Evolutionary conservation across 2,797 vertebrate genomes (phyloP).

Genomic region (Tapera naevia): DNA sequence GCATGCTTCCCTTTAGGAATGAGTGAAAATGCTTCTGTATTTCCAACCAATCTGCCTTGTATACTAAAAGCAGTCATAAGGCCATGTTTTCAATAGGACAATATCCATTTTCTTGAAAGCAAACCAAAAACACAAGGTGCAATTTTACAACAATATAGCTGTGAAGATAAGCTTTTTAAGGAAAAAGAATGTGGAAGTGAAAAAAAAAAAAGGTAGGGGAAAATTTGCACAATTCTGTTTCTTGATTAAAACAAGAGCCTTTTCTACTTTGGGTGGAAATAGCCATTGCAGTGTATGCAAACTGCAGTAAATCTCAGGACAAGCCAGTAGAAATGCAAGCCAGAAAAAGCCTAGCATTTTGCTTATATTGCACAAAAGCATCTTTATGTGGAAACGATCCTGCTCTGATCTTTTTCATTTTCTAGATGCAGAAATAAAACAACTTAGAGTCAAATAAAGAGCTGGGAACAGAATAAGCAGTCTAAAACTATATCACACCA

Average conservation of each 20-base stretch:
- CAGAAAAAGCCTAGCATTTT: background rate
- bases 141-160: background rate
- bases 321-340: background rate
- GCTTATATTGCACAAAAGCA: background rate
- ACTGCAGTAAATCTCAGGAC: constrained; percentile 12
- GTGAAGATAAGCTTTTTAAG: background rate
- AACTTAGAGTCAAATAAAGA: constrained; percentile 49
- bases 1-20: background rate
- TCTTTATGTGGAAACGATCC: background rate
- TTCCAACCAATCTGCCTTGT: background rate
- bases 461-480: constrained; percentile 28
- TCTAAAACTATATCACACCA: constrained; percentile 43
- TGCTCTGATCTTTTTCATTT: constrained; percentile 11
- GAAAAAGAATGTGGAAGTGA: background rate
- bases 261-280: background rate
- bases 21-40: constrained; percentile 30
- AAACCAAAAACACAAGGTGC: background rate
- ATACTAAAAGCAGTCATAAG: background rate
- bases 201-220: background rate
- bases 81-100: background rate
- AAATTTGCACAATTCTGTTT: background rate
- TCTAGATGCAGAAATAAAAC: constrained; percentile 17
- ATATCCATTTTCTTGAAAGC: background rate
- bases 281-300: background rate
- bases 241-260: background rate